Base-by-base conservation (phyloP, 2,888 invertebrate species). In the Stenodema calcarata region DNA sequence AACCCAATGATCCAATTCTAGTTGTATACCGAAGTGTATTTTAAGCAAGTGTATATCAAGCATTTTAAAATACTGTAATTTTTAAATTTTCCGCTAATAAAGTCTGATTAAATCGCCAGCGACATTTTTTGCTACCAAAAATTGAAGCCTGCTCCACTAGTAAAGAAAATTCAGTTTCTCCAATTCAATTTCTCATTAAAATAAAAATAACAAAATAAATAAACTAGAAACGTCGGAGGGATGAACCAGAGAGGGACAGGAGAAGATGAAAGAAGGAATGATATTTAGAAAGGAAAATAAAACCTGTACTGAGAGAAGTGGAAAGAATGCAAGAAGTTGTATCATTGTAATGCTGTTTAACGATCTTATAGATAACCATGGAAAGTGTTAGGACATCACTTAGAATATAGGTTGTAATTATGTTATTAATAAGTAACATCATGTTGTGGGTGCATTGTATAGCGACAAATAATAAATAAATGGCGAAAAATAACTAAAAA, bases 341-440 rank as follows among this genome's bases (percentile, higher is more conserved):
- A 30, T 41, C n/a, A 73, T 28, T 83, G 54, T 78, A 44, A 44
- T 78, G 78, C 78, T 78, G 78, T 78, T 78, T 9, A 78, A 78
- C 27, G 42, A 78, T 78, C 78, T 78, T 78, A 70, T 44, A 78
- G 42, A 73, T 73, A 73, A 41, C 35, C 18, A 47, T 50, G 70
- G 27, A 69, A 69, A 76, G 75, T 88, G 88, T 87, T 86, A 81
- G 87, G 88, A 88, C 88, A 88, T 88, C 88, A 88, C 88, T 88
- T 88, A 88, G 88, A 88, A 85, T 87, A 88, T 88, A 88, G 87
- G 85, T 87, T 85, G 87, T 87, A 86, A 78, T 86, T 44, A 87
- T 88, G 88, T 87, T 87, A 87, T 87, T 86, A 30, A 83, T 83
- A 42, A 54, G 73, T 81, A 87, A 54, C 28, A 62, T 69, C n/a